Base-by-base conservation (phyloP, 2,888 invertebrate genomes). In the Osmoderma eremita region DNA sequence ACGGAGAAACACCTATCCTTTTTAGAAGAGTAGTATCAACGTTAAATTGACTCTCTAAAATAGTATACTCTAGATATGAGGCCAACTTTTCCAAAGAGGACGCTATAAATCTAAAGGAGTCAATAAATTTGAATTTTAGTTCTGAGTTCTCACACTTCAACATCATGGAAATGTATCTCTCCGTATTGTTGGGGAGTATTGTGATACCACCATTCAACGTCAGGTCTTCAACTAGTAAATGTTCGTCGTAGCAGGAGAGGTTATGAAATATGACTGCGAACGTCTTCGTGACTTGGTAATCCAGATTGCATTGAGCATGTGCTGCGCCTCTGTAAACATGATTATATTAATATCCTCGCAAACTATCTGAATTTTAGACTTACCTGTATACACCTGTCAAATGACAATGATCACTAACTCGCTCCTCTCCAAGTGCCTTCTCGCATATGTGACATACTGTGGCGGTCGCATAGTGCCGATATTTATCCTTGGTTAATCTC, bases 1-100 rank as follows among this genome's bases (percentile, higher is more conserved):
- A 49, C 24, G 76, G 76, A 65, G 77, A 78, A 10, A 76, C 69
- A 1, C 75, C 74, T 67, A 75, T 77, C n/a, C 72, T 24, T 8
- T 53, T 64, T 22, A 63, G 4, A 4, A 63, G 51, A 10, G 51
- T 18, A 20, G 51, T 53, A 24, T 63, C 30, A 24, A 53, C 50
- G 13, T 51, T 12, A 12, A 17, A 13, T 24, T 22, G 22, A 63
- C 39, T 30, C 17, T 49, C 24, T 15, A 49, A 22, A 49, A 49
- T 15, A 22, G 49, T 15, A 22, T 65, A 15, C 8, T 42, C 58
- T 63, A 63, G 61, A 62, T 66, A 49, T 12, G 49, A 62, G 53
- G 70, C 62, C 49, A 75, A 65, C 65, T 74, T 71, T 63, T 73
- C 71, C 22, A 76, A 38, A 62, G 72, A 72, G n/a, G 67, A 67